Base-by-base conservation (phyloP, 2,888 invertebrate species). In the Chouioia cunea region DNA sequence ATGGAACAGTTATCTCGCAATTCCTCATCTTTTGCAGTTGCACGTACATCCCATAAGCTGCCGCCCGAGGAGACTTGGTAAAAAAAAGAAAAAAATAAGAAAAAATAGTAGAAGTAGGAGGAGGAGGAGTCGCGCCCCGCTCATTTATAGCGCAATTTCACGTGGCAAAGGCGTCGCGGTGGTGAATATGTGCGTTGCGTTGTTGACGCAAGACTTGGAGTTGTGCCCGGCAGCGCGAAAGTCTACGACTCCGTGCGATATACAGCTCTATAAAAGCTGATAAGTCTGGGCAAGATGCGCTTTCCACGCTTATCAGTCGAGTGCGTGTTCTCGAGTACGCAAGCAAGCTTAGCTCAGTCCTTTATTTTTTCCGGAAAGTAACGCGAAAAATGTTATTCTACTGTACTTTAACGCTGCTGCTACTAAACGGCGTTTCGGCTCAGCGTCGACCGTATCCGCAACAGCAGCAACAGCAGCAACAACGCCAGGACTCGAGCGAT, bases 61-160 rank as follows among this genome's bases (percentile, higher is more conserved):
- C 12, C 36, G 36, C 36, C 36, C 36, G 36, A 36, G 36, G 36
- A 36, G 36, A 36, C 36, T 36, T 12, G 36, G 36, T 12, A 12
- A 36, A 10, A 36, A 36, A 36, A 36, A 36, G 36, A 36, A 36
- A 10, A n/a, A 36, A 43, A 20, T 4, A 10, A 50, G 50, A 15
- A 20, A 6, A 18, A 50, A 18, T 10, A 20, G 50, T 10, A 10
- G 56, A 10, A 36, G 36, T 14, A 23, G 53, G 15, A 53, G 20
- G 50, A 23, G 36, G 20, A 12, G n/a, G 15, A 23, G 27, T 18
- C n/a, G 14, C 12, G 44, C 48, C 20, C 20, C 6, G 15, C 22
- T 48, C 50, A 62, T 69, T 69, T 63, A 69, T 50, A 69, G 63
- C 68, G 57, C 68, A 69, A 69, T 69, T 62, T 44, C 27, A 10